Evolutionary conservation across 2,113 vertebrate genomes (phyloP).

Genomic region (Psammodynastes pulverulentus): DNA sequence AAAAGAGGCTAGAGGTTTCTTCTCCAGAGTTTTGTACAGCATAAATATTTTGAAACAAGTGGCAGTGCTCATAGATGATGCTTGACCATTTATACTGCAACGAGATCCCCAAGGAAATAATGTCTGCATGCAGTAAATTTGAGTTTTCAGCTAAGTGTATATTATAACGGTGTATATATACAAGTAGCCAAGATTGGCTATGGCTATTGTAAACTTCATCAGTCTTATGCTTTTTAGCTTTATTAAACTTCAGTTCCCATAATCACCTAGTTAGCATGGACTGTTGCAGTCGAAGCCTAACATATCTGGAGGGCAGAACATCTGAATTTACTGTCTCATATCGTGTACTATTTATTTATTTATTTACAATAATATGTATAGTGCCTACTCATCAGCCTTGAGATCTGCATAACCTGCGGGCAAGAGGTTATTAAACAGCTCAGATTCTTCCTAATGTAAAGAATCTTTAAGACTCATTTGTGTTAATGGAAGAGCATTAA

Average conservation of each 20-base stretch:
- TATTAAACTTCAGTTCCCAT: neutral
- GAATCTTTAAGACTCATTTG: neutral
- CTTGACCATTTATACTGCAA: neutral
- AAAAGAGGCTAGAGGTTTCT: neutral
- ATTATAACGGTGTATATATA: neutral
- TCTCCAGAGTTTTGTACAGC: neutral
- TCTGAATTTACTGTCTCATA: neutral
- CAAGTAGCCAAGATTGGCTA: neutral
- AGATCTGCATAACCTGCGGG: neutral
- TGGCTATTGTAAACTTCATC: neutral
- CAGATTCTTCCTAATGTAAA: neutral
- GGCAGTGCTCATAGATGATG: neutral
- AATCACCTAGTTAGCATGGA: neutral
- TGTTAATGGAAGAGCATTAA: neutral
- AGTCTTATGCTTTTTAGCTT: neutral
- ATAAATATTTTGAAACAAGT: neutral
- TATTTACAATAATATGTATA: neutral
- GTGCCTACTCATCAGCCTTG: neutral
- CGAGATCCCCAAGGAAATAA: neutral
- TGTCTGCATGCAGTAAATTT: neutral
- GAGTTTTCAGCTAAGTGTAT: neutral
- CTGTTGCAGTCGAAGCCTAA: neutral
- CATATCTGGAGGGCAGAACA: neutral
- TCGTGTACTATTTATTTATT: neutral
- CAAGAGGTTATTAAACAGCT: neutral